Percentiles rank a stretch among this genome's conserved stretches.
phyloP scores from a whole-genome alignment of 2,888 invertebrate species.

The Agelastica alni region DNA sequence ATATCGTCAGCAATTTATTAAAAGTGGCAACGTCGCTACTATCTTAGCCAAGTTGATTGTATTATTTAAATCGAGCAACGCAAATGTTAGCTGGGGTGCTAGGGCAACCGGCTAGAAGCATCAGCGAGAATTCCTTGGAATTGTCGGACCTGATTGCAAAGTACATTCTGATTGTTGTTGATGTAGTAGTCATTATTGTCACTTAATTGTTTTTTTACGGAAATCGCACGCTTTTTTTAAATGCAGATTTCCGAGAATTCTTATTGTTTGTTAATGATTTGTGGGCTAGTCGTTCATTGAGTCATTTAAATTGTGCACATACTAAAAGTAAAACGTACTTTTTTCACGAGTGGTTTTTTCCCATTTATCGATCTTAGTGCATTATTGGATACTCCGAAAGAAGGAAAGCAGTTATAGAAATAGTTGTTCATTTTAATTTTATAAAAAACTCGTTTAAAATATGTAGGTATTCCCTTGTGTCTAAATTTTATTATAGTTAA shows the following conservation, averaged over 20 bases:
- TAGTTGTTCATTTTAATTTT: too few species aligned
- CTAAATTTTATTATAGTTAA: too few species aligned
- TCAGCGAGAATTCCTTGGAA: slow-evolving; percentile 6
- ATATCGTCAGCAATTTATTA: too few species aligned
- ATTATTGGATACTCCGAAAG: too few species aligned
- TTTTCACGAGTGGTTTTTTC: too few species aligned
- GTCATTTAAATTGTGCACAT: neutral
- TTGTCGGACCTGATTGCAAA: neutral
- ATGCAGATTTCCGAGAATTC: slow-evolving; percentile 5
- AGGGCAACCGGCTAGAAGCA: neutral
- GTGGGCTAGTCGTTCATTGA: slow-evolving; percentile 2
- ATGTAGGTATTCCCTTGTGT: too few species aligned
- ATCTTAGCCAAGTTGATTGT: slow-evolving; percentile 7
- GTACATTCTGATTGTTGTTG: slow-evolving; percentile 1
- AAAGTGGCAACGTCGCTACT: neutral
- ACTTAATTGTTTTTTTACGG: neutral
- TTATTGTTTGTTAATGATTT: slow-evolving; percentile 5
- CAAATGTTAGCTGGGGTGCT: slow-evolving; percentile 2
- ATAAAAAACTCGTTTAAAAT: too few species aligned
- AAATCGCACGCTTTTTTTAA: neutral
- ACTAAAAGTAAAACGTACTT: too few species aligned
- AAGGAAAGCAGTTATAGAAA: too few species aligned
- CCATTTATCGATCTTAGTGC: too few species aligned
- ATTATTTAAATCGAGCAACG: neutral
- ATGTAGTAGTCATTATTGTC: neutral